A percentile compares a stretch with the other conserved stretches of the same genome.
phyloP scores from a whole-genome alignment of 2,888 invertebrate genomes.

The Autographa gamma region DNA sequence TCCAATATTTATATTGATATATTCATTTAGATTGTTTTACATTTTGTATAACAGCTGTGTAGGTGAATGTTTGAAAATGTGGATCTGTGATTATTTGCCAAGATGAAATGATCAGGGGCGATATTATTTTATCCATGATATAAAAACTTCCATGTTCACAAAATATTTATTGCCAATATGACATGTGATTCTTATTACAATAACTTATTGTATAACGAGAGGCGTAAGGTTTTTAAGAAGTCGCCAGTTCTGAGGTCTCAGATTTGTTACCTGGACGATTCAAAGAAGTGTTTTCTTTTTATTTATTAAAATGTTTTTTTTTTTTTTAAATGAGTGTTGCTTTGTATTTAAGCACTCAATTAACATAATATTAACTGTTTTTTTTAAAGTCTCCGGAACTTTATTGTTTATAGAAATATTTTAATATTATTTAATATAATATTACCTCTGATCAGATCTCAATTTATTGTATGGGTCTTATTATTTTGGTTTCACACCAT shows the following conservation, averaged over 20 bases:
- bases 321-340: too few relatives aligned
- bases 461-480: conserved; percentile 38
- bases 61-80: conserved; percentile 34
- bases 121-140: conserved; percentile 14
- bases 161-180: conserved; percentile 28
- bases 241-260: too few relatives aligned
- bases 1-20: conserved; percentile 31
- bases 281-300: too few relatives aligned
- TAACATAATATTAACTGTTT: background rate
- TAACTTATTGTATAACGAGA: background rate
- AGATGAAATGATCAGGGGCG: conserved; percentile 45
- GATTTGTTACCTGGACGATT: too few relatives aligned
- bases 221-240: background rate
- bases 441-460: conserved; percentile 34
- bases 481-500: conserved; percentile 45
- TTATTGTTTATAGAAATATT: too few relatives aligned
- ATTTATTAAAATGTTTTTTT: too few relatives aligned
- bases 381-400: background rate
- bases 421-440: background rate
- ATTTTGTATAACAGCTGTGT: conserved; percentile 32
- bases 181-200: conserved; percentile 6
- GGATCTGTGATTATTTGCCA: conserved; percentile 53
- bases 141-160: background rate
- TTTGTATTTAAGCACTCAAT: background rate
- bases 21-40: conserved; percentile 32